Evolutionary conservation across 1,140 invertebrate species (phyloP), one percentile per base, ranked within the genome.

Genomic region (Trachymyrmex septentrionalis): DNA sequence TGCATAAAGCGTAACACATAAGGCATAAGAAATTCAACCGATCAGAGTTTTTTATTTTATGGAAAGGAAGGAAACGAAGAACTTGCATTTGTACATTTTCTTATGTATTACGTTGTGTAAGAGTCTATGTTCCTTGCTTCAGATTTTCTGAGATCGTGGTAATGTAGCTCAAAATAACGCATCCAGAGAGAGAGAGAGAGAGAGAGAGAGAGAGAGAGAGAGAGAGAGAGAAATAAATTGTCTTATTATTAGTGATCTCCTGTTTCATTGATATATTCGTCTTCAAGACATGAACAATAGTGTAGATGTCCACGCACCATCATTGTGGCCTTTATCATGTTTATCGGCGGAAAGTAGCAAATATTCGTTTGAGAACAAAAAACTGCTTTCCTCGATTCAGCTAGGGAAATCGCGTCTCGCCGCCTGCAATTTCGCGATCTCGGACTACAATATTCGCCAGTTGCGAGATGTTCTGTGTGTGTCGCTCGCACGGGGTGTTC

Each of bases 401-500:
- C 19, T 24, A 24, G n/a, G 38, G 19, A 55, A 55, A 59, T 75
- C 14, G 44, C 59, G 24, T 50, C 59, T 38, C 48, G 71, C 27
- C 53, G 27, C 27, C 44, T 66, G 64, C 64, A 78, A 80, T 81
- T 91, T 61, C 71, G 76, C 75, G 85, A 86, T 88, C 91, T 81
- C 84, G 64, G 57, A 27, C 71, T 77, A 88, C 84, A 89, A 88
- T 86, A 69, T 77, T 61, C 21, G 73, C 44, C 30, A 21, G 77
- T 87, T 72, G 55, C 66, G 66, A 84, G 81, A 73, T 66, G 57
- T 64, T 59, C 67, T 59, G 67, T 81, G 73, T 84, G 86, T 84
- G 89, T 86, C 84, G 71, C 87, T 66, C 48, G 81, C 72, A 76
- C 64, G 63, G 21, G n/a, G 61, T 85, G 92, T 89, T 78, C 90